Percentiles rank a stretch among this genome's conserved stretches.
These are phyloP conservation scores for Karalla daura DNA, from an alignment of 2,797 vertebrate genomes.

Conservation along the genomic window DNA sequence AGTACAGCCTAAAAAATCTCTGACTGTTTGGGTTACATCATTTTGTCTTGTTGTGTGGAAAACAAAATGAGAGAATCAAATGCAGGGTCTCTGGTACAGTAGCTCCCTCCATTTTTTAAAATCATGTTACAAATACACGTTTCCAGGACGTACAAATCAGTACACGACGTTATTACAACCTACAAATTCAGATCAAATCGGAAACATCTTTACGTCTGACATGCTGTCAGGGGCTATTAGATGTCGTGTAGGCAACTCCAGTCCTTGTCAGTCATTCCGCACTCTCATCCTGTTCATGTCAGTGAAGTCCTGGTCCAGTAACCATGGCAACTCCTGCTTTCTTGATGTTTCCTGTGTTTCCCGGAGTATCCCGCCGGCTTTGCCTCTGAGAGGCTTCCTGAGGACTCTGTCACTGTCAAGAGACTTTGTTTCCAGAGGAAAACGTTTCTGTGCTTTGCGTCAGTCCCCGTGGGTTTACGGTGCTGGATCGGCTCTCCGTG, in stretches of 20 bases:
- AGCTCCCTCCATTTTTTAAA: neutral
- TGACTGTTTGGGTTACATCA: constrained; percentile 56
- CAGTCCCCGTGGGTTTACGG: constrained; percentile 14
- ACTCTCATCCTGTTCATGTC: constrained; percentile 1
- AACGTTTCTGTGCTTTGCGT: constrained; percentile 24
- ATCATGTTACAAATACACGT: neutral
- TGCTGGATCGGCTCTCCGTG: constrained; percentile 5
- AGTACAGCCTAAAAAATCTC: constrained; percentile 58
- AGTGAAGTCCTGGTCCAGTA: constrained; percentile 30
- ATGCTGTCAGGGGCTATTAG: neutral
- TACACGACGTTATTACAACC: too few relatives aligned
- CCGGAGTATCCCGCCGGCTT: constrained; percentile 45
- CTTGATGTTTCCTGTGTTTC: constrained; percentile 25
- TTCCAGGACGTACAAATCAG: too few relatives aligned
- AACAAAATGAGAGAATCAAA: neutral
- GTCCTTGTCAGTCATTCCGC: neutral
- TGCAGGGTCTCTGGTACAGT: neutral
- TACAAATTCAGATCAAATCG: too few relatives aligned
- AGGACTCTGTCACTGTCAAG: constrained; percentile 16
- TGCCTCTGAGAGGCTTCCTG: constrained; percentile 21
- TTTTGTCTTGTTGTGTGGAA: constrained; percentile 39
- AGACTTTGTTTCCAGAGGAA: constrained; percentile 31
- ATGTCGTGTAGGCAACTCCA: neutral
- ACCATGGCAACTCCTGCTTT: constrained; percentile 57
- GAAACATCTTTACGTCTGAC: too few relatives aligned